Base-by-base conservation (phyloP, 1,140 invertebrate genomes). In the Drosophila subobscura region DNA sequence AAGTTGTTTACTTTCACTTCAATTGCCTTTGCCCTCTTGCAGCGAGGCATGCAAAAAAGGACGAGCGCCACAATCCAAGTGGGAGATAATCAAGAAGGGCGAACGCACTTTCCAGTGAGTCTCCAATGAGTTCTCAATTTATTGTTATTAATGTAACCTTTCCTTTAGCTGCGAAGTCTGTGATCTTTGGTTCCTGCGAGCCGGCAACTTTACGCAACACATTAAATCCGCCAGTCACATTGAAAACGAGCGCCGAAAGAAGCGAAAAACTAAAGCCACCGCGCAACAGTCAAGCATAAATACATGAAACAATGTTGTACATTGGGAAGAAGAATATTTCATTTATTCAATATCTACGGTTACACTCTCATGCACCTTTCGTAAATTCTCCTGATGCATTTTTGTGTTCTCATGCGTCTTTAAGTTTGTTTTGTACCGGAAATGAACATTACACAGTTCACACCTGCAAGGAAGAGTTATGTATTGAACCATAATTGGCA, bases 41-140 rank as follows among this genome's bases (percentile, higher is more conserved):
- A 84, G 80, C 5, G 81, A 81, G 59, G 83, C 81, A 6, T 86
- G 81, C n/a, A 86, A 86, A n/a, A 88, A 88, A 20, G 81, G 81
- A n/a, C 57, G 81, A 37, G 81, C 64, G 0, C 81, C 81, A 5
- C 70, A 86, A 22, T 88, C 81, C 22, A 86, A 88, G 55, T 78
- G 77, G 22, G 83, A 86, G 14, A 44, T 86, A 2, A 86, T 86
- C 8, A 86, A 88, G 7, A 68, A 80, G n/a, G 81, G 81, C 8
- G 81, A 86, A 45, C 77, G 81, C 22, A 86, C 81, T 37, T 86
- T 86, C 50, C 81, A 86, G 81, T 86, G 37, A 72, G 81, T 37
- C 88, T 86, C 50, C 81, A 86, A 83, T 86, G 37, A 72, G 81
- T 65, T 41, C 25, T 16, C 6, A 25, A 6, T n/a, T 16, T 6